These are phyloP conservation scores for Tinamus guttatus DNA, from an alignment of 2,113 vertebrate genomes.

Conservation along the genomic window DNA sequence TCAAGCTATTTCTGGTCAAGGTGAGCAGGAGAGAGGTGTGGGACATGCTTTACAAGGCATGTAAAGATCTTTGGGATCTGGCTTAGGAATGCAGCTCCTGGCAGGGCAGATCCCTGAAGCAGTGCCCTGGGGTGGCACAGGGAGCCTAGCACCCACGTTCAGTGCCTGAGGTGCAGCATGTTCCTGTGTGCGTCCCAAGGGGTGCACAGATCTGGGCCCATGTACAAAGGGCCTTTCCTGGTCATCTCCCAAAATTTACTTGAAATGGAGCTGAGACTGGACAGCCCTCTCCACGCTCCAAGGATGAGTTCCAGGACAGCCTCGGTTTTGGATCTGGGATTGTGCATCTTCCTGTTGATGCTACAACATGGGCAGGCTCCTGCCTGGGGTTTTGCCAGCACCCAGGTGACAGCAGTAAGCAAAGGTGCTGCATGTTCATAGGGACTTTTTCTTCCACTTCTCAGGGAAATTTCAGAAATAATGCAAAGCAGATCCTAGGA, in stretches of 20 bases:
- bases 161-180: accelerated
- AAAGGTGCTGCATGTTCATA: neutral
- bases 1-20: neutral
- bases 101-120: neutral
- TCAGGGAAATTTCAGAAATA: neutral
- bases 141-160: neutral
- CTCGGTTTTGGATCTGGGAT: neutral
- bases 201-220: neutral
- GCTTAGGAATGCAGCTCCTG: accelerated
- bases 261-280: neutral
- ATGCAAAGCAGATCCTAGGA: neutral
- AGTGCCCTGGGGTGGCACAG: accelerated
- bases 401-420: neutral
- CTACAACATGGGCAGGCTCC: neutral
- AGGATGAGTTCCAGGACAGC: neutral
- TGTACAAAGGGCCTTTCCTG: neutral
- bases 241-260: neutral
- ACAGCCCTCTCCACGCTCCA: accelerated
- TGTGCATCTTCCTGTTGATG: neutral
- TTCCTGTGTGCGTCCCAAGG: neutral
- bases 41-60: neutral
- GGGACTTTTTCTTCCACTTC: neutral
- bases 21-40: accelerated
- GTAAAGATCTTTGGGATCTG: neutral
- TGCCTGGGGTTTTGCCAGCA: neutral